Base-by-base conservation (phyloP, 1,140 invertebrate species). In the Plodia interpunctella region DNA sequence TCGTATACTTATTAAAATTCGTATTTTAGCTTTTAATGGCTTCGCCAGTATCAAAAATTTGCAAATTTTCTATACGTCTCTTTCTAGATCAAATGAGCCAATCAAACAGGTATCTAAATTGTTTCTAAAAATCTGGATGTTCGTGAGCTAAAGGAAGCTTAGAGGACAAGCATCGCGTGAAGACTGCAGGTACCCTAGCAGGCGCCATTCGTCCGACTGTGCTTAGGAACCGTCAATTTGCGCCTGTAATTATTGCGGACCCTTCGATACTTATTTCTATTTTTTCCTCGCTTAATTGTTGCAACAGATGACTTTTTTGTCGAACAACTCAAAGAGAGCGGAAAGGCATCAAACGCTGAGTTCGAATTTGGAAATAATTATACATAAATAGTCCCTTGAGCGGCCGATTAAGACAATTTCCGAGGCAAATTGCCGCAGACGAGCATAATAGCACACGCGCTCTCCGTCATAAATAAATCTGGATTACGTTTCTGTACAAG, bases 341-440 rank as follows among this genome's bases (percentile, higher is more conserved):
- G 87, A 87, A 88, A 89, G 82, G 87, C 84, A 89, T 89, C 87
- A 89, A 89, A 88, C 83, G 77, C 73, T 83, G 76, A 82, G 82
- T 89, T 61, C 83, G 87, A 89, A 88, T 89, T 89, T 89, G 83
- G 82, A 89, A 89, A 89, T 89, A 89, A 89, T 89, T 89, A 89
- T 89, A 89, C 82, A 88, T 89, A 89, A 89, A 89, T 89, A 89
- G 87, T 89, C 87, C 87, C 87, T 89, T 89, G 87, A 89, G 87
- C 87, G 87, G 78, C 73, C 85, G 85, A 88, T 88, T 88, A 89
- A 88, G 83, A 88, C 85, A 89, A 88, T 89, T 89, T 87, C 84
- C 82, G 81, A 87, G 73, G 85, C 80, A 89, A 89, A 89, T 89
- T 88, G 87, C 87, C 74, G 83, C 87, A 85, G 87, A 89, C 87